Base-by-base conservation (phyloP, 2,888 invertebrate genomes). In the Scaptomyza polygonia region DNA sequence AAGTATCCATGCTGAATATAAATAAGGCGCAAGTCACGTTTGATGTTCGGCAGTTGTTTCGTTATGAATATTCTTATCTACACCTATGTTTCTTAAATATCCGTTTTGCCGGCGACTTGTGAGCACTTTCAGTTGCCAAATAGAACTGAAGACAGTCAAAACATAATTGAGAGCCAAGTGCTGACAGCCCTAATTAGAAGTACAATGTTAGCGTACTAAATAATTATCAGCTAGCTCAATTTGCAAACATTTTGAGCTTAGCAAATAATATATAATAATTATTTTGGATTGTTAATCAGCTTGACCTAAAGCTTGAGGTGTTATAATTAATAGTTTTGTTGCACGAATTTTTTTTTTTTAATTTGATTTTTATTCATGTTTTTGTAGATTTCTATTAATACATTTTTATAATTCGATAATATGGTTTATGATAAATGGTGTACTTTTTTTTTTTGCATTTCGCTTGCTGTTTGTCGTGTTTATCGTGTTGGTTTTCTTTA, bases 391-490 rank as follows among this genome's bases (percentile, higher is more conserved):
- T 78, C 59, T 73, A 74, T 78, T 67, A 77, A 77, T 74, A 77
- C 78, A 81, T 81, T 85, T 81, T 82, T 75, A 79, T 62, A 76
- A 78, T 84, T 85, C 63, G 61, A 81, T 81, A 72, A 81, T 77
- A 81, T 72, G 75, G 79, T 67, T 81, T 75, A 63, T 82, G 83
- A 16, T 39, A 9, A 39, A 39, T 4, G 9, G n/a, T n/a, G n/a
- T n/a, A n/a, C n/a, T n/a, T 16, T 39, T 16, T 39, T 39, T 16
- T 44, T 32, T 48, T 32, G 48, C 79, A 71, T 84, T 81, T 78
- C 61, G 82, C 72, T 84, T 72, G 84, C 63, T 65, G 67, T 71
- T 72, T 67, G 67, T 58, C 67, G 70, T 76, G 56, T 53, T 55
- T 65, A 55, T 64, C 56, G 62, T 71, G 21, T 44, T 47, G 18